phyloP scores from a whole-genome alignment of 92 coral and sea anemone species.

The Diadumene lineata region DNA sequence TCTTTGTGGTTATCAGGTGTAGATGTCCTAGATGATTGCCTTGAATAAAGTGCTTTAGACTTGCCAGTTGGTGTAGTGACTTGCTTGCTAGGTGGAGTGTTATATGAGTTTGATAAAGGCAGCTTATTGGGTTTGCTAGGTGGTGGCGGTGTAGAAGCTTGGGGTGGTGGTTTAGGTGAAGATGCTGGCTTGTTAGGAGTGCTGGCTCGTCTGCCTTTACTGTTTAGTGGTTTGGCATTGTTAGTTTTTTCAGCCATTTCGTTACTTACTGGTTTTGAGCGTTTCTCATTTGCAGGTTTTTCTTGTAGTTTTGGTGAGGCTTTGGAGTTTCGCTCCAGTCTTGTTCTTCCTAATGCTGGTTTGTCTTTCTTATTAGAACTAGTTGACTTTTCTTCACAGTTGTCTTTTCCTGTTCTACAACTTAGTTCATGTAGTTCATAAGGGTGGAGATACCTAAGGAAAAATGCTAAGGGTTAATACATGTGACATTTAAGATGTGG shows the following conservation, averaged over 20 bases:
- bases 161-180: constrained; percentile 7
- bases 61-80: constrained; percentile 28
- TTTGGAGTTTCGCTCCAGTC: constrained; percentile 23
- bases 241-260: constrained; percentile 17
- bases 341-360: constrained; percentile 16
- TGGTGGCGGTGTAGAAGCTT: constrained; percentile 15
- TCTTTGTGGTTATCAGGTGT: constrained; percentile 36
- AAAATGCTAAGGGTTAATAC: neutral
- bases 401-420: constrained; percentile 25
- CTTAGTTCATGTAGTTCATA: constrained; percentile 73
- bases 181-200: constrained; percentile 24
- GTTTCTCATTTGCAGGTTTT: constrained; percentile 16
- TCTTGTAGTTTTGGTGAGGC: constrained; percentile 3
- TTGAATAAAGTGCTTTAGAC: constrained; percentile 5
- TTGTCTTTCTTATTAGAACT: constrained; percentile 5
- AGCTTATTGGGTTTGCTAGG: constrained; percentile 21
- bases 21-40: constrained; percentile 14
- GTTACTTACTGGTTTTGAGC: constrained; percentile 16
- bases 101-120: constrained; percentile 1
- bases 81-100: constrained; percentile 9
- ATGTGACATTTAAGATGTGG: neutral
- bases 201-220: constrained; percentile 20
- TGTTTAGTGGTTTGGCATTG: neutral
- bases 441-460: constrained; percentile 76
- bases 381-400: constrained; percentile 40